Conservation (phyloP, 1,140 invertebrate species). For the Bradynema listronoti region DNA sequence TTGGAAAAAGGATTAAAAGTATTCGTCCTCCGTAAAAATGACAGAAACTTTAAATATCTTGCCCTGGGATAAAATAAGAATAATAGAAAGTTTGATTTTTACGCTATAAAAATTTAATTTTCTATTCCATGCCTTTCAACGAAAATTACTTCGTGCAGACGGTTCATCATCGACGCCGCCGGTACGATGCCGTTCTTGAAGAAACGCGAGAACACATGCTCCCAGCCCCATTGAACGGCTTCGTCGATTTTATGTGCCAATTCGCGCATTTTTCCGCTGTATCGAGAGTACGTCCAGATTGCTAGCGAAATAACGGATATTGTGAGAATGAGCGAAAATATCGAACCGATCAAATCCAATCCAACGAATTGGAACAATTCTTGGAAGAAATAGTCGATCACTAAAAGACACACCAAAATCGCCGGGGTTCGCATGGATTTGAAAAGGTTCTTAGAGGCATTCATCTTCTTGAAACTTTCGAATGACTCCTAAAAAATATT, state of each 20-base stretch:
- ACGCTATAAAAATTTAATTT: too few species aligned
- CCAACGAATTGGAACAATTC: slow-evolving; percentile 56
- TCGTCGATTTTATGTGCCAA: slow-evolving; percentile 11
- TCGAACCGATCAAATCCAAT: slow-evolving; percentile 43
- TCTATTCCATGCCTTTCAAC: too few species aligned
- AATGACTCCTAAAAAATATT: slow-evolving; percentile 44
- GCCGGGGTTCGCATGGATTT: slow-evolving; percentile 58
- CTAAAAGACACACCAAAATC: slow-evolving; percentile 48
- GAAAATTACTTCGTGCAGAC: too few species aligned
- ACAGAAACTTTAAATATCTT: too few species aligned
- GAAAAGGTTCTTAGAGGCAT: slow-evolving; percentile 56
- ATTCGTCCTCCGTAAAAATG: too few species aligned
- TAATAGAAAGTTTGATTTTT: too few species aligned
- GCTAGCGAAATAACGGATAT: slow-evolving; percentile 41
- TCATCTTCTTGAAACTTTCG: slow-evolving; percentile 45
- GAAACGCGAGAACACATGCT: background rate
- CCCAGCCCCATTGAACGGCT: slow-evolving; percentile 11
- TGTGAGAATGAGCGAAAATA: slow-evolving; percentile 48
- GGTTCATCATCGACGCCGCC: too few species aligned
- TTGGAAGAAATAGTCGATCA: slow-evolving; percentile 54
- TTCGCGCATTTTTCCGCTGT: slow-evolving; percentile 50
- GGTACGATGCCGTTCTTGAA: background rate
- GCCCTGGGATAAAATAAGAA: too few species aligned
- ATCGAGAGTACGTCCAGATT: slow-evolving; percentile 52
- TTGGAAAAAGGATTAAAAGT: too few species aligned